Conservation (phyloP, 2,888 invertebrate genomes). For the Leptinotarsa juncta region DNA sequence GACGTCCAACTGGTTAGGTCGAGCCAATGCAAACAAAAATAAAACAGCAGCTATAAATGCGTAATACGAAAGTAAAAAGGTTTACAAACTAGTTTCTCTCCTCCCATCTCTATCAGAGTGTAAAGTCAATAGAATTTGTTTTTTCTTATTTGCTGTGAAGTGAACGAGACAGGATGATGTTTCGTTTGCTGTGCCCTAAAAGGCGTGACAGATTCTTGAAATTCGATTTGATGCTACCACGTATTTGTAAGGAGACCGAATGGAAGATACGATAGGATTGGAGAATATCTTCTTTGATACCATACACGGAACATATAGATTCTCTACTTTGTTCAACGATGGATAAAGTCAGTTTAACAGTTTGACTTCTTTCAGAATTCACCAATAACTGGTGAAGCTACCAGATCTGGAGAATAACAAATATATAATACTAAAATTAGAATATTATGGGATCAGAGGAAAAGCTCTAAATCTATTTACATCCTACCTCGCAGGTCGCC, state of each 20-base stretch:
- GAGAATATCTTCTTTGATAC: not conserved
- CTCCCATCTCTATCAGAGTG: not conserved
- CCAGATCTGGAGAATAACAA: too few species aligned
- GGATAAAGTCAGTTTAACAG: too few species aligned
- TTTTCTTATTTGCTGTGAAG: not conserved
- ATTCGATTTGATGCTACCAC: not conserved
- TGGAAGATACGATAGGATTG: not conserved
- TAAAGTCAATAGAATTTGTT: constrained; percentile 6
- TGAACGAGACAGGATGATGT: not conserved
- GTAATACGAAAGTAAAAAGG: constrained; percentile 25
- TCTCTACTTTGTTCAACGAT: too few species aligned
- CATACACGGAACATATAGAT: too few species aligned
- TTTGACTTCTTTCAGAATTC: too few species aligned
- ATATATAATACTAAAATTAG: too few species aligned
- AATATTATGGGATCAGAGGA: too few species aligned
- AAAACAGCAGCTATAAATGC: constrained; percentile 11
- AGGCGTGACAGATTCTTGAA: not conserved
- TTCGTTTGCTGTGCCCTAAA: not conserved
- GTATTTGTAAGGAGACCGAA: not conserved
- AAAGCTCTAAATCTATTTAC: too few species aligned
- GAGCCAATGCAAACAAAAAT: constrained; percentile 17
- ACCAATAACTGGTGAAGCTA: too few species aligned
- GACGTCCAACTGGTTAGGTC: constrained; percentile 25
- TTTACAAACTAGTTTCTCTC: constrained; percentile 21
- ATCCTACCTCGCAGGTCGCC: too few species aligned